phyloP scores from a whole-genome alignment of 2,888 invertebrate species.

The Metellina segmentata region DNA sequence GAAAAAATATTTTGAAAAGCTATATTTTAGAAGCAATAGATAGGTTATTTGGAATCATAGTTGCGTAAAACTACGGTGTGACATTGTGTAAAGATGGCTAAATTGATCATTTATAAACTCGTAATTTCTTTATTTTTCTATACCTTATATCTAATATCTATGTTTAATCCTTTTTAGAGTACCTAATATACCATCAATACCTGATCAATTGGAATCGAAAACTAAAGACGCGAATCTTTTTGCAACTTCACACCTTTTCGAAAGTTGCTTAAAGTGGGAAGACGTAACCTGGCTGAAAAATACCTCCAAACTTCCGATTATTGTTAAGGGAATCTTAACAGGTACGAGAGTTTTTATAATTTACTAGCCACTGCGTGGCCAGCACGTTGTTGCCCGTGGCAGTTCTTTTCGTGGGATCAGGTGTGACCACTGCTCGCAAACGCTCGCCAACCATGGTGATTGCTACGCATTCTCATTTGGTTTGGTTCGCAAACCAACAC shows the following conservation, averaged over 20 bases:
- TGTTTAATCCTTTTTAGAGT: background rate
- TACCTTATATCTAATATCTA: background rate
- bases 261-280: slow-evolving; percentile 87
- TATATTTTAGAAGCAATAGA: no score
- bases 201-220: background rate
- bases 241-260: background rate
- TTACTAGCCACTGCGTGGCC: no score
- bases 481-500: no score
- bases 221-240: background rate
- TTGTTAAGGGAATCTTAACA: slow-evolving; percentile 92
- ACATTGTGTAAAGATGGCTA: no score
- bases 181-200: background rate
- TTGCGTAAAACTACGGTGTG: no score
- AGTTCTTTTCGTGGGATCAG: no score
- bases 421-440: no score
- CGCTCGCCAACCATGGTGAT: no score
- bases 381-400: no score
- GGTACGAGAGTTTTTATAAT: slow-evolving; percentile 78
- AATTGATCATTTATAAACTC: background rate
- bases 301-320: slow-evolving; percentile 89
- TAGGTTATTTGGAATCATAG: no score
- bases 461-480: no score
- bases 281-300: slow-evolving; percentile 91
- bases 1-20: no score
- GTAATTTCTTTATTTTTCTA: background rate